Evolutionary conservation across 2,888 invertebrate species (phyloP).

Genomic region (Malthinus seriepunctatus): DNA sequence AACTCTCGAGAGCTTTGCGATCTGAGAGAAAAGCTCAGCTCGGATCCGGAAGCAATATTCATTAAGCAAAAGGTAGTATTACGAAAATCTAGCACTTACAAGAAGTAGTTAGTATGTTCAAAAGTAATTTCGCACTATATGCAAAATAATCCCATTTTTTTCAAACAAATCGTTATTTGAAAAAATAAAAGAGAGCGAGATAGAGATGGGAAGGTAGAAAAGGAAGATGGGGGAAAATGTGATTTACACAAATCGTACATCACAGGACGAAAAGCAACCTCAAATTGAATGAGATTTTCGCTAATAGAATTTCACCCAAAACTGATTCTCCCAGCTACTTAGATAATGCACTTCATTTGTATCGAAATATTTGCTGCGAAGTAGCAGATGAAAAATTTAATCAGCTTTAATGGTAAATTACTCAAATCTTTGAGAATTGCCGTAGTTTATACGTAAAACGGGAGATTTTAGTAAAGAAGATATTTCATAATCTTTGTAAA

Average conservation of each 20-base stretch:
- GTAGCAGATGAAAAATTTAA: conserved; percentile 21
- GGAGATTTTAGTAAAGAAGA: too few species aligned
- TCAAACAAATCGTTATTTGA: too few species aligned
- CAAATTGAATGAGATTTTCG: conserved; percentile 38
- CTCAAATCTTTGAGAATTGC: neutral
- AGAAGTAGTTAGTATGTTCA: too few species aligned
- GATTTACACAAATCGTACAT: conserved; percentile 34
- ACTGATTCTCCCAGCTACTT: conserved; percentile 31
- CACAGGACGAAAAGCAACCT: conserved; percentile 30
- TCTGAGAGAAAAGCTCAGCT: neutral
- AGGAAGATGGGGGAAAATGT: conserved; percentile 36
- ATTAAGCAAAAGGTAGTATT: conserved; percentile 20
- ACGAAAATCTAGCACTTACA: conserved; percentile 12
- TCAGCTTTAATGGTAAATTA: conserved; percentile 21
- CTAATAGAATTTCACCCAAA: conserved; percentile 34
- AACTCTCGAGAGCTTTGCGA: conserved; percentile 23
- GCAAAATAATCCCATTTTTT: conserved; percentile 19
- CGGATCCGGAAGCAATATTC: conserved; percentile 24
- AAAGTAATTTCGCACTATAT: too few species aligned
- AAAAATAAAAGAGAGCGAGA: too few species aligned
- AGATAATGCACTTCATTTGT: conserved; percentile 24
- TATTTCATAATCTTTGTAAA: neutral
- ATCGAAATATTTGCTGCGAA: conserved; percentile 23
- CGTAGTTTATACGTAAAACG: too few species aligned
- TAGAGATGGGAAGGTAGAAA: conserved; percentile 17